Evolutionary conservation across 1,140 invertebrate species (phyloP).

Genomic region (Maniola jurtina): DNA sequence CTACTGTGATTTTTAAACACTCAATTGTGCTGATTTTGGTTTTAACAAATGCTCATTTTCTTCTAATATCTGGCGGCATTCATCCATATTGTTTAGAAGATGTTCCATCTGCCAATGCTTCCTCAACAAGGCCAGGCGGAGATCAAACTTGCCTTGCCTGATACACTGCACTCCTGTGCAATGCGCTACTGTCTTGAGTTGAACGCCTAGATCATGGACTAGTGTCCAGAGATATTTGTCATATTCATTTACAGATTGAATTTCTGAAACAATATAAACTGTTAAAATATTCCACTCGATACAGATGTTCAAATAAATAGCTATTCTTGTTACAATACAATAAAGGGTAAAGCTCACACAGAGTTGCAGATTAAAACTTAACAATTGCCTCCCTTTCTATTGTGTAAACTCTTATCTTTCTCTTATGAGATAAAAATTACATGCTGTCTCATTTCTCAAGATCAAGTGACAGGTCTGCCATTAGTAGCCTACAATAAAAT

Average conservation of each 20-base stretch:
- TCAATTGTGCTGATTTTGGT: slow-evolving; percentile 58
- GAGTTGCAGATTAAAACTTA: too few species aligned
- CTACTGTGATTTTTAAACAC: slow-evolving; percentile 27
- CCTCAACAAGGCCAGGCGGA: slow-evolving; percentile 86
- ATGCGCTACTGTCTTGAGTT: slow-evolving; percentile 88
- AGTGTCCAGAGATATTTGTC: slow-evolving; percentile 86
- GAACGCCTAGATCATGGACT: slow-evolving; percentile 88
- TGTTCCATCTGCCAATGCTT: slow-evolving; percentile 90
- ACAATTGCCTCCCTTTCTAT: too few species aligned
- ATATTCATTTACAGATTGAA: slow-evolving; percentile 91
- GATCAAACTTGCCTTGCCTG: slow-evolving; percentile 89
- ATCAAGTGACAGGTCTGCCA: too few species aligned
- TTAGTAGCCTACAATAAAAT: too few species aligned
- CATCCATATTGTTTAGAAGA: slow-evolving; percentile 86
- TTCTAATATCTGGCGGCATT: slow-evolving; percentile 77
- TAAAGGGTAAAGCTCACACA: too few species aligned
- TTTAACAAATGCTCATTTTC: slow-evolving; percentile 77
- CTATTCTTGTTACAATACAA: too few species aligned
- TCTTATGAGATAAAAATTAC: too few species aligned
- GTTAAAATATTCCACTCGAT: too few species aligned
- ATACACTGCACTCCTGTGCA: slow-evolving; percentile 89
- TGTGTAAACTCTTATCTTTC: too few species aligned
- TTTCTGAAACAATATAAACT: slow-evolving; percentile 81
- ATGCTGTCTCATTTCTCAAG: too few species aligned
- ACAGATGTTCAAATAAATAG: too few species aligned